phyloP scores from a whole-genome alignment of 1,140 invertebrate species.

The Zaprionus inermis region DNA sequence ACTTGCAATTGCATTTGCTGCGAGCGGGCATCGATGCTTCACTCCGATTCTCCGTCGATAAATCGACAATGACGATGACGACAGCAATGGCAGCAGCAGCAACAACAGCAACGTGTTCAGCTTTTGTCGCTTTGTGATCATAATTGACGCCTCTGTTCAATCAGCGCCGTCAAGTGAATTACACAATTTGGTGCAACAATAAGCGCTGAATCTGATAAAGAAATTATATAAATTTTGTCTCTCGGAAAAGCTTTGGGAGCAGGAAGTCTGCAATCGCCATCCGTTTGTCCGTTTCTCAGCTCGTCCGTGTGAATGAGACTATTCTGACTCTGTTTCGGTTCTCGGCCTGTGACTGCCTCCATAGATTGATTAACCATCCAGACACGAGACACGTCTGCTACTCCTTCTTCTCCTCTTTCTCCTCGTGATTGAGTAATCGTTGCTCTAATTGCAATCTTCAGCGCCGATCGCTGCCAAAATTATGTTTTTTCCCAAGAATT shows the following conservation, averaged over 20 bases:
- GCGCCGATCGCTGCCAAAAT: constrained; percentile 65
- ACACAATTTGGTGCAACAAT: constrained; percentile 69
- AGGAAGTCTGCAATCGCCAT: constrained; percentile 73
- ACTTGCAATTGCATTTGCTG: constrained; percentile 48
- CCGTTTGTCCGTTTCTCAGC: constrained; percentile 15
- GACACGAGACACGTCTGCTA: constrained; percentile 7
- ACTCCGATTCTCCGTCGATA: constrained; percentile 40
- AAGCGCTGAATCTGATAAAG: constrained; percentile 64
- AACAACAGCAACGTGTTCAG: constrained; percentile 30
- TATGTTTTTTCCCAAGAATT: constrained; percentile 52
- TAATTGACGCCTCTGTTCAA: constrained; percentile 65
- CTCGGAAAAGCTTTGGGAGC: constrained; percentile 58
- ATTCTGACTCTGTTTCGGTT: constrained; percentile 19
- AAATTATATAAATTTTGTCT: constrained; percentile 77
- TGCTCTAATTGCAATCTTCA: constrained; percentile 69
- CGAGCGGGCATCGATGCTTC: constrained; percentile 19
- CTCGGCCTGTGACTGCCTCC: constrained; percentile 1
- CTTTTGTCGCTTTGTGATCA: constrained; percentile 62
- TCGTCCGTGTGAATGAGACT: constrained; percentile 58
- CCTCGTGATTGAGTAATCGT: constrained; percentile 63
- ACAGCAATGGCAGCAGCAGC: not conserved
- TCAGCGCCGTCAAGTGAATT: constrained; percentile 63
- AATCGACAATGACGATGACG: constrained; percentile 34
- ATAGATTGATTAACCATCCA: constrained; percentile 58
- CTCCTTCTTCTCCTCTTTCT: not conserved